A percentile compares a stretch with the other conserved stretches of the same genome.
phyloP scores from a whole-genome alignment of 1,140 invertebrate species.

The Drosophila sproati region DNA sequence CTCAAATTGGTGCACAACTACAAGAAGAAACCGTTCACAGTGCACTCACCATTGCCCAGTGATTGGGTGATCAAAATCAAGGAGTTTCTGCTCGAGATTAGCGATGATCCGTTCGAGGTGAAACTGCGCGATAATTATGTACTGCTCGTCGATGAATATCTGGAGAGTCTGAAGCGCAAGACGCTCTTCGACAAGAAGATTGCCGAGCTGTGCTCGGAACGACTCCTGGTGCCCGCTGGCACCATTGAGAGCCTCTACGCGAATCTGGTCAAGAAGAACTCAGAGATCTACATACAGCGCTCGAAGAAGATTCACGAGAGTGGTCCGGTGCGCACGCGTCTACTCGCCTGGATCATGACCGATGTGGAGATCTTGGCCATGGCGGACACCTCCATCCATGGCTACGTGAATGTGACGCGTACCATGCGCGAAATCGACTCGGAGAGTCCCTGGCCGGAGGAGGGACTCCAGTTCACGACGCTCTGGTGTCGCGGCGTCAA shows the following conservation, averaged over 20 bases:
- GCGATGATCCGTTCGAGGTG: slow-evolving; percentile 99
- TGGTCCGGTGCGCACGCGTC: slow-evolving; percentile 89
- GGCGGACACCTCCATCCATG: slow-evolving; percentile 94
- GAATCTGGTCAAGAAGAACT: slow-evolving; percentile 94
- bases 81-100: slow-evolving; percentile 94
- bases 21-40: slow-evolving; percentile 89
- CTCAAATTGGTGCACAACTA: slow-evolving; percentile 92
- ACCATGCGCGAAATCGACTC: slow-evolving; percentile 93
- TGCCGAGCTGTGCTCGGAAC: slow-evolving; percentile 90
- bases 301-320: slow-evolving; percentile 92
- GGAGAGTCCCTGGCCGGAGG: slow-evolving; percentile 95
- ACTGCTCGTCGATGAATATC: slow-evolving; percentile 97
- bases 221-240: slow-evolving; percentile 92
- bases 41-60: slow-evolving; percentile 89
- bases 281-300: slow-evolving; percentile 97
- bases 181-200: slow-evolving; percentile 93
- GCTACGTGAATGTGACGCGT: slow-evolving; percentile 90
- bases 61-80: slow-evolving; percentile 95
- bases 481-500: slow-evolving; percentile 96
- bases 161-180: slow-evolving; percentile 96
- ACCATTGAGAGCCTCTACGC: slow-evolving; percentile 94
- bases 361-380: slow-evolving; percentile 93
- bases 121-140: slow-evolving; percentile 98
- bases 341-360: slow-evolving; percentile 93
- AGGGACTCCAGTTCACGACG: slow-evolving; percentile 95